Evolutionary conservation across 64 coral and sea anemone genomes (phyloP).

Genomic region (Catalaphyllia jardinei): DNA sequence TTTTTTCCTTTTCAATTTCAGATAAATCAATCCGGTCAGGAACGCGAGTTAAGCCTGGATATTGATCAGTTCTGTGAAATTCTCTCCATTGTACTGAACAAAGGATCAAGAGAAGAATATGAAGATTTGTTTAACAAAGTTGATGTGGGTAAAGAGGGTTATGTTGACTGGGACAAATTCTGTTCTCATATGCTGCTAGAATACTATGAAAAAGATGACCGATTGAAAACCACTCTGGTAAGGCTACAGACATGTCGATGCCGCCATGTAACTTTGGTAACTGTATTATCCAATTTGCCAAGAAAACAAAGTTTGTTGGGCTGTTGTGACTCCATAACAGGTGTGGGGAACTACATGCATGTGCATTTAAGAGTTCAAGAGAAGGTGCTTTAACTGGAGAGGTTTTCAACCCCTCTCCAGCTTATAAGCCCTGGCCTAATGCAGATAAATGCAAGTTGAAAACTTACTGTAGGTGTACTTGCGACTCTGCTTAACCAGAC

Average conservation of each 20-base stretch:
- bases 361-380: too few relatives aligned
- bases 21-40: slow-evolving; percentile 89
- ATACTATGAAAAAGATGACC: slow-evolving; percentile 99
- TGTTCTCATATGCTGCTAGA: slow-evolving; percentile 97
- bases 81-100: slow-evolving; percentile 87
- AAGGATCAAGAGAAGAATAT: slow-evolving; percentile 88
- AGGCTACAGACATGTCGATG: not conserved
- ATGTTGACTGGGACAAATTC: slow-evolving; percentile 99
- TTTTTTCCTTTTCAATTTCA: not conserved
- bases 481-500: too few relatives aligned
- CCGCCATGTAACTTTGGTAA: not conserved
- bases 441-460: too few relatives aligned
- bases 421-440: too few relatives aligned
- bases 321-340: too few relatives aligned
- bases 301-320: too few relatives aligned
- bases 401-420: too few relatives aligned
- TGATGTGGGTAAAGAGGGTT: slow-evolving; percentile 93
- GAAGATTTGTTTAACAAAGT: slow-evolving; percentile 91
- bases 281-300: not conserved
- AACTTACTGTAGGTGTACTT: too few relatives aligned
- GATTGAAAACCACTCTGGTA: slow-evolving; percentile 99
- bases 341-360: too few relatives aligned
- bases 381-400: too few relatives aligned
- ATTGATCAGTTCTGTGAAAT: slow-evolving; percentile 97
- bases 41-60: slow-evolving; percentile 85